phyloP scores from a whole-genome alignment of 2,888 invertebrate species.

The Andrena trimmerana region DNA sequence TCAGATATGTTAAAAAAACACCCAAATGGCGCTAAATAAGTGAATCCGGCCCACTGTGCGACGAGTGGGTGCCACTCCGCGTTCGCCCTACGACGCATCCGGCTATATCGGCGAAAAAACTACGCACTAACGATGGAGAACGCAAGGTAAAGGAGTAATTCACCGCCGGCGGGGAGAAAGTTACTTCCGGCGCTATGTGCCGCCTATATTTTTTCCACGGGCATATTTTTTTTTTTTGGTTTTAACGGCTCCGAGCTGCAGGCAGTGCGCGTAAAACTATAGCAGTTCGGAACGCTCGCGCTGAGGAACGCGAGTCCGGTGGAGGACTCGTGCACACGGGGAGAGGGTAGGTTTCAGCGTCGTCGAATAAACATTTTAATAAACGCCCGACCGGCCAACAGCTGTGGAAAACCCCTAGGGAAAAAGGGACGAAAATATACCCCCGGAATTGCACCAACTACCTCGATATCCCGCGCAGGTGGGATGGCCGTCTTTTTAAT shows the following conservation, averaged over 20 bases:
- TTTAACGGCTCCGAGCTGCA: neutral
- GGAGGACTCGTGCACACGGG: neutral
- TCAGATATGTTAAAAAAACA: too few species aligned
- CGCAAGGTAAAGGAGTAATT: constrained; percentile 45
- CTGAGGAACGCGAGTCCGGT: constrained; percentile 6
- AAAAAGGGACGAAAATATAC: neutral
- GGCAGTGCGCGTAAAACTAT: constrained; percentile 37
- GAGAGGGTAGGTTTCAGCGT: constrained; percentile 34
- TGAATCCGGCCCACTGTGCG: too few species aligned
- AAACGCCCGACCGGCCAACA: constrained; percentile 62
- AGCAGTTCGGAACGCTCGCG: constrained; percentile 36
- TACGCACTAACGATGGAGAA: constrained; percentile 46
- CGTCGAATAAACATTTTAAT: constrained; percentile 77
- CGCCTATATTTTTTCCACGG: constrained; percentile 26
- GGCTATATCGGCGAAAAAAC: constrained; percentile 35
- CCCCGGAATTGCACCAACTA: constrained; percentile 19
- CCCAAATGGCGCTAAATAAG: too few species aligned
- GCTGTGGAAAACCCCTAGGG: neutral
- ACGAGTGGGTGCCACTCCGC: neutral
- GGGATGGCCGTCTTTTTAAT: constrained; percentile 22
- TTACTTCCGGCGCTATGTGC: constrained; percentile 10
- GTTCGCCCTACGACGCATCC: constrained; percentile 31
- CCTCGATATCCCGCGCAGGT: constrained; percentile 17
- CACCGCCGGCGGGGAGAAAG: constrained; percentile 31
- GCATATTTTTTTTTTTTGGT: neutral